These are phyloP conservation scores for Eubucco bourcierii DNA, from an alignment of 2,113 vertebrate genomes.

Conservation along the genomic window DNA sequence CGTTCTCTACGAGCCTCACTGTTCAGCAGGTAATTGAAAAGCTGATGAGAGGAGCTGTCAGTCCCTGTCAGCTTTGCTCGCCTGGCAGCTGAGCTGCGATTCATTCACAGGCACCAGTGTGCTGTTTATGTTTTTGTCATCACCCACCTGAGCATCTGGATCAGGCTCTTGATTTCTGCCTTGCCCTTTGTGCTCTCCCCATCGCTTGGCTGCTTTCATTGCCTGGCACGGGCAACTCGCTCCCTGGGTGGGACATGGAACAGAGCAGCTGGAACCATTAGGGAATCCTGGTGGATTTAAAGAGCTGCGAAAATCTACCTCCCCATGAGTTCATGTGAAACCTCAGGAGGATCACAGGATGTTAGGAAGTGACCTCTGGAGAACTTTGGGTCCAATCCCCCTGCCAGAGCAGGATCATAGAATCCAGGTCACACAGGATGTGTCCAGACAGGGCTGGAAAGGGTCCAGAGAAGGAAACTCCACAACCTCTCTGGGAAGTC, in stretches of 20 bases:
- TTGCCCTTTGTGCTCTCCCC: neutral
- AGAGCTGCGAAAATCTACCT: neutral
- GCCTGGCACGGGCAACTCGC: neutral
- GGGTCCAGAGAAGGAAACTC: too few species aligned
- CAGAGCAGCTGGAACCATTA: neutral
- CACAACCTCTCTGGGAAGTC: too few species aligned
- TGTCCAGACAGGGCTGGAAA: too few species aligned
- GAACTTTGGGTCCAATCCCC: too few species aligned
- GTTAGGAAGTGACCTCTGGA: too few species aligned
- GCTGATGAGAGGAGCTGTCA: neutral
- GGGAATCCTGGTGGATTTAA: neutral
- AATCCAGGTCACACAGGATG: too few species aligned
- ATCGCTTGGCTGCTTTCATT: neutral
- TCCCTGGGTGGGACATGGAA: neutral
- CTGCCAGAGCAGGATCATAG: too few species aligned
- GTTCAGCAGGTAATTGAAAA: neutral
- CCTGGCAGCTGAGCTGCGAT: neutral
- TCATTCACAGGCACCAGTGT: neutral
- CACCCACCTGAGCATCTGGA: neutral
- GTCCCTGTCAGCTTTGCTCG: neutral
- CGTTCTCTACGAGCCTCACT: neutral
- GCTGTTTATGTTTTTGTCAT: neutral
- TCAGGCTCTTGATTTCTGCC: neutral
- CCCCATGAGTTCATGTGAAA: neutral
- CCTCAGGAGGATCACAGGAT: neutral